Evolutionary conservation across 2,113 vertebrate genomes (phyloP), one percentile per base, ranked within the genome.

Genomic region (Antennarius striatus): DNA sequence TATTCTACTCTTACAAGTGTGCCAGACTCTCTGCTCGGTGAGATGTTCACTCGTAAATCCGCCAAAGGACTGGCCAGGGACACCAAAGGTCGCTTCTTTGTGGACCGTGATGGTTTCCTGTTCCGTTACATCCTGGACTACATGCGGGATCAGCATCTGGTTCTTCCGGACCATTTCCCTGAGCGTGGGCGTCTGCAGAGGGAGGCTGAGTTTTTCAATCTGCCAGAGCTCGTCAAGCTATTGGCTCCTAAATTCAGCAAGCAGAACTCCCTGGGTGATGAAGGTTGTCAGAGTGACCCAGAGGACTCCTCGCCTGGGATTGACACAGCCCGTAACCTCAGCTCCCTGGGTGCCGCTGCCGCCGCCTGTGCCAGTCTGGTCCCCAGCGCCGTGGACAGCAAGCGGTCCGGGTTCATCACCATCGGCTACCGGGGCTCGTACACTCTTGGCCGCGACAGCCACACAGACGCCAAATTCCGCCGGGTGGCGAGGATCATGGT

Each of bases 61-160:
- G 3, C 72, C 32, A 93, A 90, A 69, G 91, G 91, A 32, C 84
- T 98, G 86, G 94, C 95, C 17, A 92, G 95, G 0, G 96, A 98
- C 91, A 95, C 93, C 88, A 98, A 98, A 80, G 96, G 96, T 0
- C 93, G 96, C 10, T 98, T 95, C 83, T 98, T 98, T 0, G 92
- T 98, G 67, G 96, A 98, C 74, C 86, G 96, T 1, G 96, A 98
- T 0, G 96, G 96, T 1, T 98, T 98, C 82, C 93, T 98, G 22
- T 98, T 98, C 85, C 95, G 95, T 13, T 98, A 98, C 87, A 95
- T 97, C 87, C 76, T 98, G 91, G 96, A 98, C 84, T 98, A 94
- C 78, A 93, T 98, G 96, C 84, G 96, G 49, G 96, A 98, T 90
- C 95, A 89, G 86, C 94, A 95, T 85, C 91, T 98, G 73, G 95